Evolutionary conservation across 2,797 vertebrate species (phyloP), one percentile per base, ranked within the genome.

Genomic region (Microcaecilia unicolor): DNA sequence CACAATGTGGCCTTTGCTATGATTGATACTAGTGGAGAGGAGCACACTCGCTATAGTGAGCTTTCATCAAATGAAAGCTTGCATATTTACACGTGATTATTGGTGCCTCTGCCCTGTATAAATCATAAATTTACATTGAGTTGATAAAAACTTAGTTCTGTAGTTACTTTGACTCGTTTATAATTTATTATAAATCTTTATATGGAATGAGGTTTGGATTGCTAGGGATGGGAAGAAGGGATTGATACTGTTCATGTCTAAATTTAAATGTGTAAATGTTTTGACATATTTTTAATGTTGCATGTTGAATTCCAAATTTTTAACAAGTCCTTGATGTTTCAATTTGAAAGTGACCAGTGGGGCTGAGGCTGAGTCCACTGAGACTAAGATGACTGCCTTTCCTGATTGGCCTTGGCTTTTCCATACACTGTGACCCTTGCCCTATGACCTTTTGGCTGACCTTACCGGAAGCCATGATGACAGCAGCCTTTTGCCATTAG

Each of bases 351-450:
- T 97, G 94, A 97, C 94, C 90, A 90, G 90, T 98, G 94, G 92
- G 93, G 92, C 93, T 83, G 92, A 91, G 91, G 90, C 92, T 93
- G 92, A 96, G 88, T 96, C 93, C 93, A 93, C 93, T 97, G 95
- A 95, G 92, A 95, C 92, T 98, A 97, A 97, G 95, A 99, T 99
- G 95, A 98, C 94, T 98, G 93, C 93, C 93, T 97, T 94, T 96
- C 92, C 93, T 91, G 92, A 94, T 94, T 97, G 94, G 94, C 95
- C 94, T 97, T 95, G 94, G 92, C 94, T 95, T 98, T 99, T 93
- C 94, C 95, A 98, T 97, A 98, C 96, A 99, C 96, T 99, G 93
- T 99, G 93, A 97, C 96, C 94, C 96, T 96, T 99, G 93, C 90
- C 93, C 92, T 92, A 96, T 97, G 94, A 96, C 92, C 94, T 90